Evolutionary conservation across 2,888 invertebrate species (phyloP).

Genomic region (Spilosoma lubricipeda): DNA sequence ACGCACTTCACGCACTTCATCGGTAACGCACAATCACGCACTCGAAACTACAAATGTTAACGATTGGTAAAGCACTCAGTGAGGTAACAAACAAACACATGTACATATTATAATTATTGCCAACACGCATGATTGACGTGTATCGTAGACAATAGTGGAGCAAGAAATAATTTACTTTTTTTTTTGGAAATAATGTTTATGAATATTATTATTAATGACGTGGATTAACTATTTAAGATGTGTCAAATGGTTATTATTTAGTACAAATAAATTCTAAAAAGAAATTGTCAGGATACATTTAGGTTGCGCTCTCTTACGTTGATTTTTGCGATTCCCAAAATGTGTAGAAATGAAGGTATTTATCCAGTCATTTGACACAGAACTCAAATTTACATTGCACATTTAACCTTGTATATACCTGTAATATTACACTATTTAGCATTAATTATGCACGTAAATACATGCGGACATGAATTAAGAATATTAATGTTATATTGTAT

Average conservation of each 20-base stretch:
- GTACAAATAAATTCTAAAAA: too few species aligned
- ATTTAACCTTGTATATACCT: neutral
- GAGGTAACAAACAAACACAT: slow-evolving; percentile 40
- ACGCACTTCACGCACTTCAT: slow-evolving; percentile 22
- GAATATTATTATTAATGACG: too few species aligned
- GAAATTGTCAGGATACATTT: too few species aligned
- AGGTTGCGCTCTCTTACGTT: too few species aligned
- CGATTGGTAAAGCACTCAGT: slow-evolving; percentile 40
- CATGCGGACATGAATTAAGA: neutral
- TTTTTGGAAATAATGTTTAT: too few species aligned
- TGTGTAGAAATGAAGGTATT: too few species aligned
- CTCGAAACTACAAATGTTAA: slow-evolving; percentile 48
- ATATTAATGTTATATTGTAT: slow-evolving; percentile 22
- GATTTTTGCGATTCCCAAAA: too few species aligned
- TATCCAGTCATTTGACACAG: too few species aligned
- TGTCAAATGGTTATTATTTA: too few species aligned
- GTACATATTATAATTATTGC: slow-evolving; percentile 43
- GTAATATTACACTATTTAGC: neutral
- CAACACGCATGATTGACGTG: slow-evolving; percentile 52
- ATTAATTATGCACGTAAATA: neutral
- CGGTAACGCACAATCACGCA: slow-evolving; percentile 24
- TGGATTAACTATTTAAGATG: too few species aligned
- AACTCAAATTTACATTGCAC: too few species aligned
- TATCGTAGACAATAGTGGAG: slow-evolving; percentile 31
- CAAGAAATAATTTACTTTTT: slow-evolving; percentile 21